Base-by-base conservation (phyloP, 2,888 invertebrate species). In the Scelioninae gen. 2 region DNA sequence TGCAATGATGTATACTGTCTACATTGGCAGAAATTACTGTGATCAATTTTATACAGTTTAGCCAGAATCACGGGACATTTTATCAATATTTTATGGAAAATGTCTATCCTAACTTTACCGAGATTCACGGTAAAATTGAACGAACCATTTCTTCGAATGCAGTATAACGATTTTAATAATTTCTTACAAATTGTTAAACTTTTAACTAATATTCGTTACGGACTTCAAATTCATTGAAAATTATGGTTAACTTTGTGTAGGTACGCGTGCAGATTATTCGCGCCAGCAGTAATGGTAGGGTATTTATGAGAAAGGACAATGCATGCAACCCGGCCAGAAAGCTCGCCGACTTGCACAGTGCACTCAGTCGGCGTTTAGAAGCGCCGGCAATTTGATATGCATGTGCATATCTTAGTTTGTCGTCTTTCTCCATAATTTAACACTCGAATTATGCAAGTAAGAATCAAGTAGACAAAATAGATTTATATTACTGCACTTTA, bases 311-410 rank as follows among this genome's bases (percentile, higher is more conserved):
- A 76, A 77, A 79, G 80, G 79, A 79, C 80, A 81, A 81, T 80
- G 80, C 76, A 79, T 79, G 78, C 76, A 73, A 74, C 60, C 73
- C 70, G 60, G 69, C 52, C 70, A 72, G 67, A 48, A 53, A 57
- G 22, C 65, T 48, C 28, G 46, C 22, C 3, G 28, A 43, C 52
- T 18, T n/a, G n/a, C n/a, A n/a, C n/a, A n/a, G n/a, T 6, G 18
- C 33, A 43, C 1, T 82, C 81, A 82, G 84, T 82, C 83, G 82
- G 82, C 83, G 81, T 81, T 78, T 78, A 79, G 77, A 77, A 78
- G 79, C 79, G 81, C 78, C 81, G 80, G 77, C 78, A 77, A 72
- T 76, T 73, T 73, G 61, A 52, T 50, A 65, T 65, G 67, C 60
- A 50, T 57, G 58, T 43, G 43, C 41, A 19, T 64, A 39, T 33